A percentile compares a stretch with the other conserved stretches of the same genome.
Evolutionary conservation across 2,797 vertebrate genomes (phyloP).

Genomic region (Pipistrellus pygmaeus): DNA sequence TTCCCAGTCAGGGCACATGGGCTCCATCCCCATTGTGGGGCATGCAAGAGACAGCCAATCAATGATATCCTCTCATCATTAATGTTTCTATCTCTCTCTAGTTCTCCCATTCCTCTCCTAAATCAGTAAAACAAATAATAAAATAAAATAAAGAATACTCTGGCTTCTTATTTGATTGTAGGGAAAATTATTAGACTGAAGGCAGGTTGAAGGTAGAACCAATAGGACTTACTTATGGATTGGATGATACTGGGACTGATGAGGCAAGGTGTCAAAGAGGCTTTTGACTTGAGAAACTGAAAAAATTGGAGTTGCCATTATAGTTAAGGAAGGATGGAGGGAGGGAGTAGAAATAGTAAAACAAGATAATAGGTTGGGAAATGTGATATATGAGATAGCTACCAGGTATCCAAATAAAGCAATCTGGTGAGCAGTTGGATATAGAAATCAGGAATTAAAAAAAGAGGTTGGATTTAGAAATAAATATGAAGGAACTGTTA

Average conservation of each 20-base stretch:
- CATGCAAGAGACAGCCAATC: no score
- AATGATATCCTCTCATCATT: no score
- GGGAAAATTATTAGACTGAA: background rate
- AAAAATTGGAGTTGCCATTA: background rate
- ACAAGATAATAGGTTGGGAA: background rate
- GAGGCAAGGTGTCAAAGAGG: background rate
- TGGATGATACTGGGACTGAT: background rate
- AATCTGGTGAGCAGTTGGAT: background rate
- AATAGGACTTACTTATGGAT: background rate
- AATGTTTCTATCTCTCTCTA: no score
- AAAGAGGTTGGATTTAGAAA: background rate
- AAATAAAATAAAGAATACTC: background rate
- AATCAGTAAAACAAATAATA: no score
- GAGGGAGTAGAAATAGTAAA: background rate
- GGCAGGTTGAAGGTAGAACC: background rate
- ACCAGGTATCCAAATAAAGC: background rate
- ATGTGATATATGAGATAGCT: background rate
- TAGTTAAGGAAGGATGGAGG: background rate
- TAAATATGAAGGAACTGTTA: background rate
- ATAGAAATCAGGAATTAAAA: constrained; percentile 14
- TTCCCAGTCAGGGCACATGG: no score
- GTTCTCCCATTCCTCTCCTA: no score
- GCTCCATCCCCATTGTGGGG: no score
- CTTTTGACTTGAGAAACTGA: background rate
- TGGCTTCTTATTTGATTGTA: background rate